A percentile compares a stretch with the other conserved stretches of the same genome.
Conservation (phyloP, 1,140 invertebrate species). For the Achatina immaculata region DNA sequence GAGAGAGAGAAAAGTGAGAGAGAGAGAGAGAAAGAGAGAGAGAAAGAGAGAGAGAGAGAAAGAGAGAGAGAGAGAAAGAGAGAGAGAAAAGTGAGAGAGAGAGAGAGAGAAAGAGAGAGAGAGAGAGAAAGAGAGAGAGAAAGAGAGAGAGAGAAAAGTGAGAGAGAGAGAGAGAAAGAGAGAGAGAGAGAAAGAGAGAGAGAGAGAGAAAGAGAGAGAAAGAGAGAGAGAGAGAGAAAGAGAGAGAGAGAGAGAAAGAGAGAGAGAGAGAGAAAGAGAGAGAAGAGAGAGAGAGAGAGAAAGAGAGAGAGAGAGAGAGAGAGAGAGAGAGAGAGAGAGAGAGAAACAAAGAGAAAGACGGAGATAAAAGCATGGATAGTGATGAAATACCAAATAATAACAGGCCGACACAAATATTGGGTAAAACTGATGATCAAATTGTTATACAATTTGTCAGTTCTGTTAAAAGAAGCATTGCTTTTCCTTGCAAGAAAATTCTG, state of each 20-base stretch:
- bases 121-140: background rate
- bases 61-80: background rate
- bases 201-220: constrained; percentile 21
- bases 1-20: too few species aligned
- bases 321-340: too few species aligned
- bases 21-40: background rate
- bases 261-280: constrained; percentile 1
- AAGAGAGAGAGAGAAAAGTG: background rate
- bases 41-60: background rate
- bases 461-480: too few species aligned
- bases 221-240: constrained; percentile 5
- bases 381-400: too few species aligned
- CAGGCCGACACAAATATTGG: too few species aligned
- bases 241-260: constrained; percentile 19
- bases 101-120: background rate
- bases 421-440: too few species aligned
- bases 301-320: constrained; percentile 11
- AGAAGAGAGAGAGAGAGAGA: constrained; percentile 4
- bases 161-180: background rate
- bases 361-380: too few species aligned
- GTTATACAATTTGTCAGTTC: too few species aligned
- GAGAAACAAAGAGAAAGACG: too few species aligned
- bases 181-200: constrained; percentile 9
- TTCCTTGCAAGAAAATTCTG: too few species aligned
- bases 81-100: too few species aligned